A percentile compares a stretch with the other conserved stretches of the same genome.
These are phyloP conservation scores for Chymomyza fuscimana DNA, from an alignment of 2,888 invertebrate species.

Conservation along the genomic window DNA sequence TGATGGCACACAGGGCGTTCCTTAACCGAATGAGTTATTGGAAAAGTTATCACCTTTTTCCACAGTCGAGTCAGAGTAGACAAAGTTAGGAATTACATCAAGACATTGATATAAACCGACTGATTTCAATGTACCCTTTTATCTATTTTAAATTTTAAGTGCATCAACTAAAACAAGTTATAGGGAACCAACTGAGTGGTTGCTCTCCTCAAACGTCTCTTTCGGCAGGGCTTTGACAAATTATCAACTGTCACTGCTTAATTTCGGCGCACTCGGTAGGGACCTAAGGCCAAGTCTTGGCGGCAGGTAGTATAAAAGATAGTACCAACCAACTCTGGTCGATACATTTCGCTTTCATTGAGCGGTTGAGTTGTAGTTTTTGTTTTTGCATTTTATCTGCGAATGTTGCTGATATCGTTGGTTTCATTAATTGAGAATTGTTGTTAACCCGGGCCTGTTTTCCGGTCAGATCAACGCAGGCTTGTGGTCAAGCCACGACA, in stretches of 20 bases:
- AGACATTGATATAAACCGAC: too few relatives aligned
- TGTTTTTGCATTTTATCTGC: constrained; percentile 59
- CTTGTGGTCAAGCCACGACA: not conserved
- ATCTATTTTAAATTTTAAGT: constrained; percentile 40
- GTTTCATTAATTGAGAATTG: constrained; percentile 79
- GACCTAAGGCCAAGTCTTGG: constrained; percentile 35
- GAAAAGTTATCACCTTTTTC: too few relatives aligned
- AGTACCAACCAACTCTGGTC: constrained; percentile 14
- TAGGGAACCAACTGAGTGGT: not conserved
- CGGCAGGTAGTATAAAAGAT: constrained; percentile 33
- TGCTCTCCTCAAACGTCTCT: not conserved
- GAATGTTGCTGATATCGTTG: constrained; percentile 70
- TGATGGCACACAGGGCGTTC: too few relatives aligned
- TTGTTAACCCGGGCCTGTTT: constrained; percentile 74
- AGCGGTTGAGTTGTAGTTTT: constrained; percentile 33
- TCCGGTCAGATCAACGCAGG: constrained; percentile 42
- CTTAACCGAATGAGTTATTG: too few relatives aligned
- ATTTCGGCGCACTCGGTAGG: constrained; percentile 67
- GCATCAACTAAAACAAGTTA: constrained; percentile 15
- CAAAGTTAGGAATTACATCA: too few relatives aligned
- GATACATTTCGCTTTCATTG: constrained; percentile 54
- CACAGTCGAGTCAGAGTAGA: too few relatives aligned
- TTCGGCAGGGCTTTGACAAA: constrained; percentile 70
- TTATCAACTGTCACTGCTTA: constrained; percentile 77
- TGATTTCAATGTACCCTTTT: not conserved